Conservation (phyloP, 2,113 vertebrate genomes). For the Indri indri region DNA sequence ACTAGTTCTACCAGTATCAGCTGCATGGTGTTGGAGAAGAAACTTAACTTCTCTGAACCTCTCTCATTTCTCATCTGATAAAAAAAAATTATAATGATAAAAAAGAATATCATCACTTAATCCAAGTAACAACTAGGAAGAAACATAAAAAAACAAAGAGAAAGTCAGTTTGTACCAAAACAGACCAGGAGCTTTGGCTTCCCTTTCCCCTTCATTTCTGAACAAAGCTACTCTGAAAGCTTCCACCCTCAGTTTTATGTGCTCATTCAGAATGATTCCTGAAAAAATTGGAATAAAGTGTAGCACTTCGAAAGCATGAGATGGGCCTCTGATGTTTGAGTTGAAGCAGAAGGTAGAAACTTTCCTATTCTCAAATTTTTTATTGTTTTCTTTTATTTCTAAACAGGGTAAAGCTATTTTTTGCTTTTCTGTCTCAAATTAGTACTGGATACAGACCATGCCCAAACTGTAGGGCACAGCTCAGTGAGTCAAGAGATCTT, state of each 20-base stretch:
- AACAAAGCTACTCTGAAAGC: not conserved
- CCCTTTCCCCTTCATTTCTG: not conserved
- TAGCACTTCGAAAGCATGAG: not conserved
- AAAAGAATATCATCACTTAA: not conserved
- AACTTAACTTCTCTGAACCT: not conserved
- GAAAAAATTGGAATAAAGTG: not conserved
- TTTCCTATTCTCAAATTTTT: not conserved
- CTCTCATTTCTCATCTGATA: not conserved
- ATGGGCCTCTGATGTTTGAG: no score
- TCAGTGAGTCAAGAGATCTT: not conserved
- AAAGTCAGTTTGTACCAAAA: not conserved
- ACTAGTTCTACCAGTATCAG: not conserved
- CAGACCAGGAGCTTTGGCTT: not conserved
- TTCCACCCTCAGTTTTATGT: not conserved
- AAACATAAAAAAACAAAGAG: not conserved
- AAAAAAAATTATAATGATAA: not conserved
- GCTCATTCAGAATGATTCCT: not conserved
- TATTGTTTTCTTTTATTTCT: not conserved
- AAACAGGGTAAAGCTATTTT: not conserved
- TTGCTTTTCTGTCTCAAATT: not conserved
- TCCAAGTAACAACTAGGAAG: not conserved
- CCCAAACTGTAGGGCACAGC: not conserved
- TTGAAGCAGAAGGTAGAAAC: not conserved
- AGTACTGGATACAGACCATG: not conserved
- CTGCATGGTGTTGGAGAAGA: not conserved